A percentile compares a stretch with the other conserved stretches of the same genome.
These are phyloP conservation scores for Ramphastos sulfuratus DNA, from an alignment of 2,113 vertebrate species.

Conservation along the genomic window DNA sequence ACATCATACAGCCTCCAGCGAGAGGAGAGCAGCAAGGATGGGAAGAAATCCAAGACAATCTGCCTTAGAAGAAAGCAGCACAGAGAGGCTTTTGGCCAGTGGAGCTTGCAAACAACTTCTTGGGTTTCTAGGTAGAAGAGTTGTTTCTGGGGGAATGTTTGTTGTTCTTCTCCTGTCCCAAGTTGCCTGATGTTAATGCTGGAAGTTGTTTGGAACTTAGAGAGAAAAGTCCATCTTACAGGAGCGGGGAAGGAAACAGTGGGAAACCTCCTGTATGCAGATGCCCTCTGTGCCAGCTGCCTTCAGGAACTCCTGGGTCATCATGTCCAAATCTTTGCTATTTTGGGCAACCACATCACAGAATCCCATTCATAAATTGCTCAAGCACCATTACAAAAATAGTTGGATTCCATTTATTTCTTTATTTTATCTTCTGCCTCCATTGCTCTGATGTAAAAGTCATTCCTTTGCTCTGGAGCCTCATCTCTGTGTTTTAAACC, in stretches of 20 bases:
- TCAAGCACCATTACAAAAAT: slow-evolving; percentile 58
- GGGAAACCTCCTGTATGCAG: not conserved
- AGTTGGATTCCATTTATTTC: slow-evolving; percentile 7
- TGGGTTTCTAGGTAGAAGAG: not conserved
- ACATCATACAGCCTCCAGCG: not conserved
- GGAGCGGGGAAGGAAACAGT: not conserved
- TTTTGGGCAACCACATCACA: slow-evolving; percentile 32
- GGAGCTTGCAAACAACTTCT: not conserved
- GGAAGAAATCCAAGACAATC: not conserved
- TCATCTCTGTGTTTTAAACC: not conserved
- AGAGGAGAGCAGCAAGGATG: not conserved
- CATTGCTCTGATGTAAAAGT: not conserved
- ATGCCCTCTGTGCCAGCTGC: slow-evolving; percentile 42
- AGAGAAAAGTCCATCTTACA: not conserved
- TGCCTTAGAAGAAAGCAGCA: not conserved
- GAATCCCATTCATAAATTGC: slow-evolving; percentile 63
- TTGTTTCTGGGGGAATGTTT: not conserved
- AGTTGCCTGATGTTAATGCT: not conserved
- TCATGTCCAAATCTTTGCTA: slow-evolving; percentile 61
- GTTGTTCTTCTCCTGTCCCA: not conserved
- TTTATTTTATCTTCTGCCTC: not conserved
- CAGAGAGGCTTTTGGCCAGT: not conserved
- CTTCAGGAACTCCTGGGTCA: slow-evolving; percentile 48
- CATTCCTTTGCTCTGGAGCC: not conserved
- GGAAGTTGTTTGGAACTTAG: not conserved